Percentiles rank a stretch among this genome's conserved stretches.
phyloP scores from a whole-genome alignment of 2,113 vertebrate species.

The Forbesichthys papilliferus region DNA sequence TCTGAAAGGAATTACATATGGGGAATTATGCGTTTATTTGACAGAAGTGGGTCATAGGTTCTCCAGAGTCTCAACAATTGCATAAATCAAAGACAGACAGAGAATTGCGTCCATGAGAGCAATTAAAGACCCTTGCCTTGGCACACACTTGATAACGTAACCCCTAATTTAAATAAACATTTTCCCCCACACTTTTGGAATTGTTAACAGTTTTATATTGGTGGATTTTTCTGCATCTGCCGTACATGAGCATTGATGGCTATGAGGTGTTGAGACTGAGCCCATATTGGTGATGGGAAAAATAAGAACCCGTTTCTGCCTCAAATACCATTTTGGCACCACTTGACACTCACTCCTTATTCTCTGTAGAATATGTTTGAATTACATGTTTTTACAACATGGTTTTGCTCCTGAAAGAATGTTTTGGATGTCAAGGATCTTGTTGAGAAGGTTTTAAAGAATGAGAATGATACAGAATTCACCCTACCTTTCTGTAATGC shows the following conservation, averaged over 20 bases:
- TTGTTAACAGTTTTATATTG: conserved; percentile 58
- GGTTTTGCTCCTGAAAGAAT: background rate
- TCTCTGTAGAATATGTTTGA: conserved; percentile 28
- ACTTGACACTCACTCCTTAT: conserved; percentile 46
- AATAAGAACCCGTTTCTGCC: conserved; percentile 40
- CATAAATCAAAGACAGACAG: conserved; percentile 29
- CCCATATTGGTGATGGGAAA: conserved; percentile 35
- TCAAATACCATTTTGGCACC: conserved; percentile 53
- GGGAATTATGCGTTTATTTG: conserved; percentile 29
- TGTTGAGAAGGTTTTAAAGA: background rate
- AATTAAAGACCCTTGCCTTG: conserved; percentile 30
- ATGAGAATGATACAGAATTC: background rate
- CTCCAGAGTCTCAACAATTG: conserved; percentile 41
- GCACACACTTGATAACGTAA: conserved; percentile 32
- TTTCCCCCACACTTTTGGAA: conserved; percentile 14
- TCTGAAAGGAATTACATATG: conserved; percentile 19
- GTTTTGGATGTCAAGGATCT: too few species aligned
- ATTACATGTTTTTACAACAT: conserved; percentile 21
- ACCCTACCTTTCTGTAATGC: too few species aligned
- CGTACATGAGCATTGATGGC: conserved; percentile 53
- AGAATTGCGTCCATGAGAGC: conserved; percentile 13
- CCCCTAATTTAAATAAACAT: conserved; percentile 35
- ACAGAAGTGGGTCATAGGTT: conserved; percentile 60
- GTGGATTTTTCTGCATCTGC: conserved; percentile 45
- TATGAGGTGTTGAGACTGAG: conserved; percentile 35